Evolutionary conservation across 2,888 invertebrate species (phyloP), one percentile per base, ranked within the genome.

Genomic region (Drosophila peninsularis): DNA sequence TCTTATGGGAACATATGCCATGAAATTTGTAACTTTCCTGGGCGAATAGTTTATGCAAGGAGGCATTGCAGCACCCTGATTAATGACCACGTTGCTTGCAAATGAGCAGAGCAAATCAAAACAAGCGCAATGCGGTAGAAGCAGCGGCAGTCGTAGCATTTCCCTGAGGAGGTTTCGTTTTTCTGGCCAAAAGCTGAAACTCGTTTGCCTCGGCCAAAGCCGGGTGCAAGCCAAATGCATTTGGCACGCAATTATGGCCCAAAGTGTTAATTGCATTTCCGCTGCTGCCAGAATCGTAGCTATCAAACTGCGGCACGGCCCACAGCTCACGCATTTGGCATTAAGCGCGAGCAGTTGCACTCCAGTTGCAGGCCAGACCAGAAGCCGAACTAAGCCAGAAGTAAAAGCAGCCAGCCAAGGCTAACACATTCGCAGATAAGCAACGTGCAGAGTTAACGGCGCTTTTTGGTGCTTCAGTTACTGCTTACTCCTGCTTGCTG

Each of bases 231-330:
- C 75, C 72, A 82, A 86, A 81, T 81, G 85, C 82, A 85, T 84
- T 85, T 85, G 82, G 85, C 87, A 87, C 85, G 85, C 85, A 87
- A 86, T 86, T 85, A 86, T 80, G 75, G 82, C 85, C 85, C 75
- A 87, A 87, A 83, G 86, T 87, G 86, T 87, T 86, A 86, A 86
- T 86, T 86, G 87, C 87, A 87, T 86, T 86, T 86, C 86, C 86
- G 82, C 65, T 58, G 69, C 50, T 60, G 66, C 62, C 62, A 71
- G 47, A 58, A 45, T 34, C 34, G 50, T 17, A 58, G 75, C 76
- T 78, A 78, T 78, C 80, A 75, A 83, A 60, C 62, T 71, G 71
- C 63, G 71, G 85, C 67, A 62, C 85, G 67, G 80, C 85, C 86
- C 82, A 81, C 86, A 82, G 72, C 83, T 87, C 80, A 86, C 86